Percentiles rank a stretch among this genome's conserved stretches.
These are phyloP conservation scores for Lithophane ornitopus DNA, from an alignment of 2,888 invertebrate species.

Conservation along the genomic window DNA sequence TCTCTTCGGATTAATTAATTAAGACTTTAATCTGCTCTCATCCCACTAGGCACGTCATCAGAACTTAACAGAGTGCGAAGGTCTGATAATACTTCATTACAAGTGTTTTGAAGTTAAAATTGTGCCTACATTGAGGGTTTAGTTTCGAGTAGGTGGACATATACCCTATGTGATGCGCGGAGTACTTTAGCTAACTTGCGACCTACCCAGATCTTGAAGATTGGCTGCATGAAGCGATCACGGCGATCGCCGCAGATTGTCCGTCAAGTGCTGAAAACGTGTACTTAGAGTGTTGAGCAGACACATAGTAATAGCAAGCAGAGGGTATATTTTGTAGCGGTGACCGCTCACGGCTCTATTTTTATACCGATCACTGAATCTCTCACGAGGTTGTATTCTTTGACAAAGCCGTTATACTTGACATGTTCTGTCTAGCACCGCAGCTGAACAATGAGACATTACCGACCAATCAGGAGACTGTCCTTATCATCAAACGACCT, in stretches of 20 bases:
- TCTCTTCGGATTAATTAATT: constrained; percentile 75
- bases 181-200: neutral
- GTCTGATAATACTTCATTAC: neutral
- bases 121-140: neutral
- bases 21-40: constrained; percentile 73
- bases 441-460: constrained; percentile 16
- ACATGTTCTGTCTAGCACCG: constrained; percentile 39
- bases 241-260: too few species aligned
- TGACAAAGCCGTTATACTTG: constrained; percentile 68
- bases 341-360: constrained; percentile 82
- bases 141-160: neutral
- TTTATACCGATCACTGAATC: constrained; percentile 82
- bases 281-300: constrained; percentile 29
- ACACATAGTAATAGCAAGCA: constrained; percentile 69
- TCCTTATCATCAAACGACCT: constrained; percentile 37
- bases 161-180: neutral
- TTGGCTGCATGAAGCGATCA: neutral
- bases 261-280: constrained; percentile 10
- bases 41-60: constrained; percentile 14
- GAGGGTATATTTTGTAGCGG: constrained; percentile 78
- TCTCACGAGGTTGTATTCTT: constrained; percentile 67
- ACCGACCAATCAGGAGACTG: constrained; percentile 21
- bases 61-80: constrained; percentile 7
- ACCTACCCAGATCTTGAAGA: neutral
- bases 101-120: neutral